These are phyloP conservation scores for Morpho achilles DNA, from an alignment of 2,888 invertebrate genomes.

Conservation along the genomic window DNA sequence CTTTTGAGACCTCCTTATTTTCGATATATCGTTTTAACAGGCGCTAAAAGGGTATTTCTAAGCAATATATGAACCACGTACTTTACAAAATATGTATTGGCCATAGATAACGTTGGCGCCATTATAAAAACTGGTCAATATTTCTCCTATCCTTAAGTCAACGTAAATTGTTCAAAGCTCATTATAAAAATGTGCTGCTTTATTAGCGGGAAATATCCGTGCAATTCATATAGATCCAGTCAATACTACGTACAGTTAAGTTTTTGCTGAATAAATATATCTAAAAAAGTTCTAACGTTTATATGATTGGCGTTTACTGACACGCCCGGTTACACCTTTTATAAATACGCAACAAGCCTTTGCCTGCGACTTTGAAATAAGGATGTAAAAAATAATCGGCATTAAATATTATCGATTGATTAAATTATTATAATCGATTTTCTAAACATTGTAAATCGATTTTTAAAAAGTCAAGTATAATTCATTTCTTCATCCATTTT, in stretches of 20 bases:
- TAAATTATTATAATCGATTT: too few species aligned
- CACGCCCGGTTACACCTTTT: conserved; percentile 25
- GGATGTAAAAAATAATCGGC: too few species aligned
- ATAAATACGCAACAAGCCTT: background rate
- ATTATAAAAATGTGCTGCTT: conserved; percentile 10
- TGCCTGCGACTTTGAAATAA: too few species aligned
- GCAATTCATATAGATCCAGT: conserved; percentile 22
- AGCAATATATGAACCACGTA: too few species aligned
- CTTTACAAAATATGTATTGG: background rate
- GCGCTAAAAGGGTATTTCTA: too few species aligned
- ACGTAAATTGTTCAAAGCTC: conserved; percentile 11
- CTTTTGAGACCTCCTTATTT: too few species aligned
- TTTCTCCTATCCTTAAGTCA: conserved; percentile 8
- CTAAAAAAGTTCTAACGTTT: background rate
- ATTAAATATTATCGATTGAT: too few species aligned
- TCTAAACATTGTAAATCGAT: too few species aligned
- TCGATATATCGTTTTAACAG: too few species aligned
- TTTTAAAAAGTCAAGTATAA: too few species aligned
- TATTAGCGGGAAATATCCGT: conserved; percentile 26
- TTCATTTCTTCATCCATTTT: too few species aligned
- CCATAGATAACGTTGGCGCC: background rate
- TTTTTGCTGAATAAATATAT: conserved; percentile 16
- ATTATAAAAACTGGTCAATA: conserved; percentile 4
- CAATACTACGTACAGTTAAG: conserved; percentile 1
- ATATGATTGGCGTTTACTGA: conserved; percentile 31